Base-by-base conservation (phyloP, 1,140 invertebrate genomes). In the Marisa cornuarietis region DNA sequence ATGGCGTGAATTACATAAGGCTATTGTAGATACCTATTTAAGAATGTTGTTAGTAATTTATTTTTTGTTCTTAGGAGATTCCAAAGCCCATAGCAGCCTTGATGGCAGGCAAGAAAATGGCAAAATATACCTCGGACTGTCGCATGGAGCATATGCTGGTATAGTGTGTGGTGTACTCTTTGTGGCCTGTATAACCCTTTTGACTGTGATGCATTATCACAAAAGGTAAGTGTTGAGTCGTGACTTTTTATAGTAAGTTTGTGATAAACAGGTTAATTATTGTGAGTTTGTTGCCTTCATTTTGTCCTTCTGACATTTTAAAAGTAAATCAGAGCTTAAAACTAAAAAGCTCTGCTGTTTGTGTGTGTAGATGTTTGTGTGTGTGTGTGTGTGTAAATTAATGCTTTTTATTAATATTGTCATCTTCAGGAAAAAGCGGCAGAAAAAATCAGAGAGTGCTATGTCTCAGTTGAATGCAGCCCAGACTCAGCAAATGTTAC, bases 91-190 rank as follows among this genome's bases (percentile, higher is more conserved):
- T 26, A 42, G 13, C 24, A 26, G 24, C 20, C 7, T 14, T 58
- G 54, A 18, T 18, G 16, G 54, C 8, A 51, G 51, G 22, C 22
- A 14, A 24, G 79, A 54, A 1, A 73, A 80, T 26, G 78, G 79
- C 9, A 26, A 51, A 20, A 24, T 83, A 2, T 73, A 79, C 65
- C 31, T 79, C 3, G 78, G 68, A 22, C 68, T 85, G 42, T 85
- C 85, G 3, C 80, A 74, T 11, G 85, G 85, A 26, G 85, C 75
- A 7, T 83, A 83, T 68, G 85, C 85, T 73, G 85, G 83, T 5
- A 84, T 84, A 31, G 77, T 72, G 10, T 83, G 85, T 78, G 82
- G 79, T 3, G 31, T 82, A 24, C 31, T 85, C 13, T 82, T 86
- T 18, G 63, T 85, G 9, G 26, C 72, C 5, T 80, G 80, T 54